These are phyloP conservation scores for Rachycentron canadum DNA, from an alignment of 2,797 vertebrate species.

Conservation along the genomic window DNA sequence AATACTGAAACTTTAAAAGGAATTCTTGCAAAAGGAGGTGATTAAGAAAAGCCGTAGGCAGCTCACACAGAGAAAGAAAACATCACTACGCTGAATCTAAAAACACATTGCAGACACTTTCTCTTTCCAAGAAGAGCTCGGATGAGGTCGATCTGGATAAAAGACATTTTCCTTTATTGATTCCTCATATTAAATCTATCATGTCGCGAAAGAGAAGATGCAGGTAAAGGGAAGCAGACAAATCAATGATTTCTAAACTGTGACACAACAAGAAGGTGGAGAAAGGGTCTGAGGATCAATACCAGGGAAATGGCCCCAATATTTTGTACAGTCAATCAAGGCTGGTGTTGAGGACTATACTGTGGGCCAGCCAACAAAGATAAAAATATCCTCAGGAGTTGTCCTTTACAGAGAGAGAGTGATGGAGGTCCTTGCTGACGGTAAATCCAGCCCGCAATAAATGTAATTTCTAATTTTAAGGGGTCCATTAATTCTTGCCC, in stretches of 20 bases:
- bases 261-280: conserved; percentile 20
- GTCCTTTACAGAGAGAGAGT: conserved; percentile 55
- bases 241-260: conserved; percentile 50
- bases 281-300: conserved; percentile 35
- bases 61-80: conserved; percentile 16
- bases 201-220: conserved; percentile 35
- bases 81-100: not conserved
- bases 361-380: conserved; percentile 36
- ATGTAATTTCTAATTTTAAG: conserved; percentile 72
- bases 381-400: conserved; percentile 46
- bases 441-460: conserved; percentile 62
- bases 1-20: conserved; percentile 49
- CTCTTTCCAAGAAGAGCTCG: not conserved
- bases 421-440: conserved; percentile 41
- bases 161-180: conserved; percentile 45
- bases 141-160: conserved; percentile 46
- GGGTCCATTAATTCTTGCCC: conserved; percentile 66
- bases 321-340: conserved; percentile 43
- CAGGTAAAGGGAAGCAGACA: conserved; percentile 40
- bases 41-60: conserved; percentile 7
- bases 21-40: conserved; percentile 25
- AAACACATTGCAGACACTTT: conserved; percentile 4
- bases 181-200: conserved; percentile 27
- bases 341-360: conserved; percentile 19
- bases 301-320: conserved; percentile 26